Evolutionary conservation across 2,797 vertebrate species (phyloP).

Genomic region (Chelidonichthys spinosus): DNA sequence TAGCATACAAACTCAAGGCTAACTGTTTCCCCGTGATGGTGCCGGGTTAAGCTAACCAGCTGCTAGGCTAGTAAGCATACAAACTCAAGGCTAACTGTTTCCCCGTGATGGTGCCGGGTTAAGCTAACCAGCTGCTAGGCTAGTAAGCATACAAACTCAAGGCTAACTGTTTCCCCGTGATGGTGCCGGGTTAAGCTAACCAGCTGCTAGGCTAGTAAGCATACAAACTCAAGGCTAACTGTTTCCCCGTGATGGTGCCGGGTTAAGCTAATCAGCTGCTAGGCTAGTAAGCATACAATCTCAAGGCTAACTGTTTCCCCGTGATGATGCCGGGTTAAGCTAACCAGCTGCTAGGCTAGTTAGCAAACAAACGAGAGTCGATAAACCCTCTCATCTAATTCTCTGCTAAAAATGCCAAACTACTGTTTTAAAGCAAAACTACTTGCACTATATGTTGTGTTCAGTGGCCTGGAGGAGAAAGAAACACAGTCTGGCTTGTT

Average conservation of each 20-base stretch:
- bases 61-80: neutral
- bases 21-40: neutral
- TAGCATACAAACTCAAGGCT: neutral
- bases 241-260: too few relatives aligned
- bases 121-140: too few relatives aligned
- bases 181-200: neutral
- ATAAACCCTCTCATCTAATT: neutral
- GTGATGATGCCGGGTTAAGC: neutral
- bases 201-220: neutral
- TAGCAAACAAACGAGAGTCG: neutral
- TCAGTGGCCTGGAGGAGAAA: slow-evolving; percentile 1
- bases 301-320: neutral
- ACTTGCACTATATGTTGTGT: neutral
- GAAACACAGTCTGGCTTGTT: slow-evolving; percentile 31
- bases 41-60: neutral
- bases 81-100: neutral
- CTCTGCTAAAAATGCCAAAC: slow-evolving; percentile 1
- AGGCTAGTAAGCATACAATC: too few relatives aligned
- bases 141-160: too few relatives aligned
- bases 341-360: neutral
- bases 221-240: neutral
- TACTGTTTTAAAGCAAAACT: neutral
- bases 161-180: neutral
- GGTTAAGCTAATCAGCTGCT: too few relatives aligned
- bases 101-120: too few relatives aligned